phyloP scores from a whole-genome alignment of 92 coral and sea anemone genomes.

The Desmophyllum pertusum region DNA sequence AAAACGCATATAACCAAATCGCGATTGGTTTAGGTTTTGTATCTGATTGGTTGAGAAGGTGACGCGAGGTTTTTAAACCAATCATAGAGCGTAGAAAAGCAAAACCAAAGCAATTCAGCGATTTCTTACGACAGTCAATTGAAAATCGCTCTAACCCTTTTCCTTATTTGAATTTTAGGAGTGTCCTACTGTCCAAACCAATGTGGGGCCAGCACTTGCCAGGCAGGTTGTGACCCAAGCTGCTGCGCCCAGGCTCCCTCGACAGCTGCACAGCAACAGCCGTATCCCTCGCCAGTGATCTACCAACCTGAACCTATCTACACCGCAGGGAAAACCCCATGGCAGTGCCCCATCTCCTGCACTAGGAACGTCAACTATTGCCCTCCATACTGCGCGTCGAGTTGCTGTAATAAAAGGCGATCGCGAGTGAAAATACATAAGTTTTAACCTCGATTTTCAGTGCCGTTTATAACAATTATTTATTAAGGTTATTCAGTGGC shows the following conservation, averaged over 20 bases:
- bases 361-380: constrained; percentile 36
- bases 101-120: too few species aligned
- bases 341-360: constrained; percentile 29
- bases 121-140: too few species aligned
- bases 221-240: constrained; percentile 20
- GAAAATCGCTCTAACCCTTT: background rate
- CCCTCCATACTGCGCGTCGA: constrained; percentile 54
- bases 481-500: background rate
- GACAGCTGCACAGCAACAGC: background rate
- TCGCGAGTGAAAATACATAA: constrained; percentile 14
- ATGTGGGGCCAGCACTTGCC: constrained; percentile 18
- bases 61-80: too few species aligned
- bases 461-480: background rate
- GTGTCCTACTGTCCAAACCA: constrained; percentile 37
- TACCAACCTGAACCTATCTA: constrained; percentile 2
- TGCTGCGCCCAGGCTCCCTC: constrained; percentile 12
- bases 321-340: background rate
- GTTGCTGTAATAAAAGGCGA: constrained; percentile 47
- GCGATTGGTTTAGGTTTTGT: too few species aligned
- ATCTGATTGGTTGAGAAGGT: too few species aligned
- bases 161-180: constrained; percentile 6
- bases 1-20: too few species aligned
- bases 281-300: constrained; percentile 8
- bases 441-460: background rate
- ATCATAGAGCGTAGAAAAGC: too few species aligned